Evolutionary conservation across 2,797 vertebrate species (phyloP).

Genomic region (Arrhamphus sclerolepis): DNA sequence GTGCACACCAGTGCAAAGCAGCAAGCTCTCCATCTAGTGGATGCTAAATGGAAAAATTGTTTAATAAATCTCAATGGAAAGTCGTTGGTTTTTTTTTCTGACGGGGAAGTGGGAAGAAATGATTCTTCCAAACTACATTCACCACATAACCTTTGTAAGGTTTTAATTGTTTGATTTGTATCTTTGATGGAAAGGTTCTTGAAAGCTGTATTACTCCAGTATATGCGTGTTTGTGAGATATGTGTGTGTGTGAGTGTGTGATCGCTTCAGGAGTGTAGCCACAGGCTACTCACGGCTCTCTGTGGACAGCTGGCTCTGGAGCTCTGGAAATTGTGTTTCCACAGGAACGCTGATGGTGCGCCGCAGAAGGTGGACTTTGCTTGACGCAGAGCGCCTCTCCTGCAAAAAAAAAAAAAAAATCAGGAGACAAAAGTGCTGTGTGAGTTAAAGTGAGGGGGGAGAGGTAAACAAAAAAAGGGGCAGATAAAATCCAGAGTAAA

Average conservation of each 20-base stretch:
- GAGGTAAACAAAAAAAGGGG: conserved; percentile 12
- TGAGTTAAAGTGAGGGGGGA: conserved; percentile 5
- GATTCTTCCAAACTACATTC: neutral
- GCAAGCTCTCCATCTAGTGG: conserved; percentile 74
- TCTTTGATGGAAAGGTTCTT: too few relatives aligned
- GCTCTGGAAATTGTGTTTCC: conserved; percentile 80
- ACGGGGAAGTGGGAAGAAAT: neutral
- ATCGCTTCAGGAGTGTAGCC: conserved; percentile 31
- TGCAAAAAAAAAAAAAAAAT: too few relatives aligned
- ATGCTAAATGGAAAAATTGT: neutral
- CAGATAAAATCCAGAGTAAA: conserved; percentile 11
- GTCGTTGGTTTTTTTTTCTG: too few relatives aligned
- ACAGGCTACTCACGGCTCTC: conserved; percentile 78
- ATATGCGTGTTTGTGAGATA: too few relatives aligned
- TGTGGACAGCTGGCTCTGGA: conserved; percentile 73
- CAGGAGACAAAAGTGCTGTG: conserved; percentile 54
- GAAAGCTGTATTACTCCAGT: too few relatives aligned
- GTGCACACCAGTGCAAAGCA: conserved; percentile 19
- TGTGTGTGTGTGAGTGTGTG: neutral
- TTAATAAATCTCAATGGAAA: conserved; percentile 2
- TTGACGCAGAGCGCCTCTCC: conserved; percentile 66
- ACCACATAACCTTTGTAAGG: neutral
- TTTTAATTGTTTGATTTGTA: too few relatives aligned
- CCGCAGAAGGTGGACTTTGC: conserved; percentile 77
- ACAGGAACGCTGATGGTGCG: conserved; percentile 87